Percentiles rank a stretch among this genome's conserved stretches.
Conservation (phyloP, 2,113 vertebrate species). For the Petromus typicus region DNA sequence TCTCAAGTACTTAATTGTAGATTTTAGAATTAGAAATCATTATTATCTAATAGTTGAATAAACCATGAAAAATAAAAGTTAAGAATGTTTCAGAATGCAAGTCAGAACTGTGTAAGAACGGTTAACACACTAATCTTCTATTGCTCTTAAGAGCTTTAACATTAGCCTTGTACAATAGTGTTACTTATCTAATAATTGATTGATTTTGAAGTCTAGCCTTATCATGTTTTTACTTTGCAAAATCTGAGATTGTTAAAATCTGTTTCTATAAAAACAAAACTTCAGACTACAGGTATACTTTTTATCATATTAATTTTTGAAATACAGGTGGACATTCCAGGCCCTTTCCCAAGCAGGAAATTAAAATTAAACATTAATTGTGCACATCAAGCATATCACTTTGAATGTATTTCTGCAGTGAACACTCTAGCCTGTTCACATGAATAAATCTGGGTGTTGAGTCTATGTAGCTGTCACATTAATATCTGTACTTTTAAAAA, state of each 20-base stretch:
- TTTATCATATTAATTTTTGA: not conserved
- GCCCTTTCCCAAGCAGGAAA: not conserved
- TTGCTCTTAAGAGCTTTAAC: not conserved
- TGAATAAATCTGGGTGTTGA: not conserved
- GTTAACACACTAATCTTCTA: not conserved
- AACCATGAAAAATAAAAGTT: constrained; percentile 4
- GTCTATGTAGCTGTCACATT: not conserved
- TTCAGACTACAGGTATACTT: too few species aligned
- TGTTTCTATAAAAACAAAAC: not conserved
- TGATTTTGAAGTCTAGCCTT: not conserved
- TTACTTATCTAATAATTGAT: not conserved
- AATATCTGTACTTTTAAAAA: not conserved
- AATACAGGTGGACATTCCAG: not conserved
- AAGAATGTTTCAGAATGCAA: not conserved
- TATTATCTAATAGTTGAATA: not conserved
- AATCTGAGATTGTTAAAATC: not conserved
- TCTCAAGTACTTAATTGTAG: not conserved
- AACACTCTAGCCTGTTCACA: not conserved
- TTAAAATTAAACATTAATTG: not conserved
- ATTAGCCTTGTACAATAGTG: not conserved
- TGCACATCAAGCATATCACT: not conserved
- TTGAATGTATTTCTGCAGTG: constrained; percentile 31
- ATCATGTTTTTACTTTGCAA: not conserved
- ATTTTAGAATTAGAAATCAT: constrained; percentile 3
- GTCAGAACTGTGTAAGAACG: not conserved